Percentiles rank a stretch among this genome's conserved stretches.
Evolutionary conservation across 2,888 invertebrate genomes (phyloP).

Genomic region (Hirudinaria manillensis): DNA sequence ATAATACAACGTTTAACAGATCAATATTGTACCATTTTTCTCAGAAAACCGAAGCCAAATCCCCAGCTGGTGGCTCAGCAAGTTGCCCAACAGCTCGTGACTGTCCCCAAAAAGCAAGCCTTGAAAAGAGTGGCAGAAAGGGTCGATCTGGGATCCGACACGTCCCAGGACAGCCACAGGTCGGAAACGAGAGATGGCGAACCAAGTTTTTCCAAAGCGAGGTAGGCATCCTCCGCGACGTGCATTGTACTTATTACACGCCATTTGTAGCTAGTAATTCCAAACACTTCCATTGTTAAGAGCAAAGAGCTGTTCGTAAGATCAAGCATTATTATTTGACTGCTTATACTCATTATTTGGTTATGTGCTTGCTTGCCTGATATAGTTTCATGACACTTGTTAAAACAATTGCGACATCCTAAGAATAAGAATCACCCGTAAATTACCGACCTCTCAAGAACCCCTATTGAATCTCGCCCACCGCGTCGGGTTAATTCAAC

Average conservation of each 20-base stretch:
- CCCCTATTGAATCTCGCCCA: slow-evolving; percentile 35
- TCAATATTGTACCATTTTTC: slow-evolving; percentile 33
- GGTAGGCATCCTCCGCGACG: not conserved
- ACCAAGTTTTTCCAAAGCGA: not conserved
- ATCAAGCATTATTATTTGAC: no score
- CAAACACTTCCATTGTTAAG: no score
- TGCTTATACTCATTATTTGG: no score
- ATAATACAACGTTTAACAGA: not conserved
- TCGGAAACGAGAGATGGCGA: slow-evolving; percentile 13
- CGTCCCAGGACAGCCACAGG: slow-evolving; percentile 30
- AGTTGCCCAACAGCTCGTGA: slow-evolving; percentile 67
- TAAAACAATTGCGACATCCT: no score
- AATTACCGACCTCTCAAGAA: no score
- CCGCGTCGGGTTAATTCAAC: no score
- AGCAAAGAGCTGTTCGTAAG: no score
- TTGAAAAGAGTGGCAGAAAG: slow-evolving; percentile 21
- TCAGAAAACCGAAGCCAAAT: slow-evolving; percentile 87
- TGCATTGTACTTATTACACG: not conserved
- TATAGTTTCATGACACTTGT: no score
- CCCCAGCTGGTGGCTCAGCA: slow-evolving; percentile 93
- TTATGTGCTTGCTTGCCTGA: no score
- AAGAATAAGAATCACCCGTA: no score
- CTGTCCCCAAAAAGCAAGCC: slow-evolving; percentile 29
- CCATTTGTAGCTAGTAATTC: not conserved
- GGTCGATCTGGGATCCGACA: slow-evolving; percentile 29